These are phyloP conservation scores for Pseudorectes ferrugineus DNA, from an alignment of 2,113 vertebrate genomes.

Conservation along the genomic window DNA sequence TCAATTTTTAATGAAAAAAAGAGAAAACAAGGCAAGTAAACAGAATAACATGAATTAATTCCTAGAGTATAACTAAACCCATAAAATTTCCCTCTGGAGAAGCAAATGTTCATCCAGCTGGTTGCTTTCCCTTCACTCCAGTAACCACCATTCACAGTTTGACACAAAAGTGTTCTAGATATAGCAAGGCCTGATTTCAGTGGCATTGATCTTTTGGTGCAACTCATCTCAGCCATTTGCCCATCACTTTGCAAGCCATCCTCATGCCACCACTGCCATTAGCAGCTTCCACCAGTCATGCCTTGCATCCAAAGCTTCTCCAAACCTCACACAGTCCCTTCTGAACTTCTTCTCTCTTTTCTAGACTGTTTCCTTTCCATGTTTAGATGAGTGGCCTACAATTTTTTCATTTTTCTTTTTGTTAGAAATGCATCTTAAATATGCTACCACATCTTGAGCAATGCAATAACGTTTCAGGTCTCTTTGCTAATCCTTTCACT, in stretches of 20 bases:
- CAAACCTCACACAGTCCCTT: background rate
- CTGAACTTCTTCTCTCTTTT: background rate
- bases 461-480: accelerated
- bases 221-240: accelerated
- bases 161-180: background rate
- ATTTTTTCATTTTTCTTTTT: background rate
- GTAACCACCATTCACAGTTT: background rate
- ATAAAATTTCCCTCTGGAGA: background rate
- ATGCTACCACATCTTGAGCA: background rate
- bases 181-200: background rate
- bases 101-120: background rate
- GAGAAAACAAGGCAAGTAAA: background rate
- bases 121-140: background rate
- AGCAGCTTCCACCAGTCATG: background rate
- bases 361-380: background rate
- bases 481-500: background rate
- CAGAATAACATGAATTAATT: background rate
- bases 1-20: background rate
- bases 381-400: background rate
- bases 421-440: background rate
- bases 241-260: background rate
- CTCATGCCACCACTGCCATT: background rate
- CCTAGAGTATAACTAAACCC: background rate
- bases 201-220: background rate
- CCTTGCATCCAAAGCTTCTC: background rate